A percentile compares a stretch with the other conserved stretches of the same genome.
phyloP scores from a whole-genome alignment of 1,140 invertebrate species.

The Hyphantria cunea region DNA sequence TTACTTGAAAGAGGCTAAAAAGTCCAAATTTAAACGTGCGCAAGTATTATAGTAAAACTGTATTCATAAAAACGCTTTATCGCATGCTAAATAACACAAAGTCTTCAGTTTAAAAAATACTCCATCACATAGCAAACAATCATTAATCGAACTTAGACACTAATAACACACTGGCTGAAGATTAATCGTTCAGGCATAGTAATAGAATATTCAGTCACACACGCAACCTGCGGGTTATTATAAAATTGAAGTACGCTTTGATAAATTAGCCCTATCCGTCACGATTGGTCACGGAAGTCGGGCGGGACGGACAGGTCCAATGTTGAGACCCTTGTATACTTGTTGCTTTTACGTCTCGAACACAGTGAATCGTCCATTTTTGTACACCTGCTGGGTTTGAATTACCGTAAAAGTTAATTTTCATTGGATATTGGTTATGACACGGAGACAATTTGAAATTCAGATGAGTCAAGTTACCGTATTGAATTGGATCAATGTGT shows the following conservation, averaged over 20 bases:
- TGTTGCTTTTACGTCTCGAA: constrained; percentile 18
- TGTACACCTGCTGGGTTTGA: constrained; percentile 14
- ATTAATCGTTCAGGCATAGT: constrained; percentile 66
- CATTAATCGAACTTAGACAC: constrained; percentile 72
- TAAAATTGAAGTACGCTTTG: constrained; percentile 74
- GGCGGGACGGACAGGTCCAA: constrained; percentile 29
- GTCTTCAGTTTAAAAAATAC: constrained; percentile 33
- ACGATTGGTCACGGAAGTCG: constrained; percentile 74
- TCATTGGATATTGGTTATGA: constrained; percentile 10
- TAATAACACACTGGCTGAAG: constrained; percentile 63
- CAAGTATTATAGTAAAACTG: too few relatives aligned
- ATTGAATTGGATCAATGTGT: too few relatives aligned
- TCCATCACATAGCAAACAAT: constrained; percentile 67
- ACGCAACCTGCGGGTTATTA: constrained; percentile 73
- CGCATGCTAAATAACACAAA: too few relatives aligned
- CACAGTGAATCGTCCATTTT: constrained; percentile 1
- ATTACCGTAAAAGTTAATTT: constrained; percentile 19
- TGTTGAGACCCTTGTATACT: constrained; percentile 30
- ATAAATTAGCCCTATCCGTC: constrained; percentile 75
- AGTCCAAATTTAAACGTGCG: too few relatives aligned
- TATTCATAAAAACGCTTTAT: too few relatives aligned
- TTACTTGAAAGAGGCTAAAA: too few relatives aligned
- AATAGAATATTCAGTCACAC: constrained; percentile 78
- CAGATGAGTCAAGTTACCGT: not conserved
- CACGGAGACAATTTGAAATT: not conserved